Conservation (phyloP, 2,797 vertebrate species). For the Sebastes reedi region DNA sequence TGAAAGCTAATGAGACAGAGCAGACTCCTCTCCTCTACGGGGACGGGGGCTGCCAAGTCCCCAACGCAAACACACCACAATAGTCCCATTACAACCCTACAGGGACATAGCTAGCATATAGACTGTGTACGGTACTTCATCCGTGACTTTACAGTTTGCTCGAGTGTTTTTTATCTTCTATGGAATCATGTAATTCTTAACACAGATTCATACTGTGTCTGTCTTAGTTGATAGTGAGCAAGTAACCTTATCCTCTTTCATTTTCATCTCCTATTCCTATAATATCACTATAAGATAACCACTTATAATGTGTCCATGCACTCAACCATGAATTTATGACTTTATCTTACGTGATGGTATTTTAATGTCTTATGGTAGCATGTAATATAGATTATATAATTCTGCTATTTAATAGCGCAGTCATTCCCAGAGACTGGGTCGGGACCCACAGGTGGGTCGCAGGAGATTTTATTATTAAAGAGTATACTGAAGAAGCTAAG, state of each 20-base stretch:
- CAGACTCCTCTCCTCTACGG: constrained; percentile 29
- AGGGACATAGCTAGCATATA: not conserved
- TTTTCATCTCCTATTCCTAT: not conserved
- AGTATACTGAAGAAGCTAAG: no score
- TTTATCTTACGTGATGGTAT: not conserved
- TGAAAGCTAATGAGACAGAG: constrained; percentile 73
- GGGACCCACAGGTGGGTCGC: no score
- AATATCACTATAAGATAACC: not conserved
- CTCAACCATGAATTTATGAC: constrained; percentile 3
- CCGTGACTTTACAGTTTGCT: not conserved
- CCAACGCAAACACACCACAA: constrained; percentile 17
- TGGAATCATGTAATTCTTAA: not conserved
- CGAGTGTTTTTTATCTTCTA: not conserved
- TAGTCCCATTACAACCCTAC: constrained; percentile 10
- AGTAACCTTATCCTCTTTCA: constrained; percentile 14
- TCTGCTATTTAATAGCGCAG: not conserved
- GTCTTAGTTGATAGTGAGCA: not conserved
- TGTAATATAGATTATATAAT: not conserved
- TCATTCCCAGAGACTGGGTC: no score
- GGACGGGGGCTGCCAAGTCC: constrained; percentile 29
- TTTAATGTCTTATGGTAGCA: constrained; percentile 1
- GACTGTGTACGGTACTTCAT: not conserved
- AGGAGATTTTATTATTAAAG: no score
- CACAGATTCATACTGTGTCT: not conserved
- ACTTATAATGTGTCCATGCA: not conserved